Evolutionary conservation across 2,797 vertebrate genomes (phyloP).

Genomic region (Neomorphus geoffroyi): DNA sequence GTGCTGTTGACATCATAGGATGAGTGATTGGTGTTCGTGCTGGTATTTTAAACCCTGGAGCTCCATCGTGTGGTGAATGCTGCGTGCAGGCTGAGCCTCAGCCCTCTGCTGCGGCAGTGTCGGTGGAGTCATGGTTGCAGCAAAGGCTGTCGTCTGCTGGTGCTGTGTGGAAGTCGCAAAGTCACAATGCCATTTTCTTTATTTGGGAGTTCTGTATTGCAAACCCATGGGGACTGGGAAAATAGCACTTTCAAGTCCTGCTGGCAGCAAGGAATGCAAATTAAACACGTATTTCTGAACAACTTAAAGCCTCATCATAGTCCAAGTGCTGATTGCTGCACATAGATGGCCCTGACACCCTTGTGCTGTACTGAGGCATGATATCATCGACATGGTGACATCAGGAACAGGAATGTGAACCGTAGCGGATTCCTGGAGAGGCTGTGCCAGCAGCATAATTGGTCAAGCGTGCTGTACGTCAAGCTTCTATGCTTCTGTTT

Average conservation of each 20-base stretch:
- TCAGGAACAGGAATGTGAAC: neutral
- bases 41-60: neutral
- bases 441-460: neutral
- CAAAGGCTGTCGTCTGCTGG: rapidly evolving
- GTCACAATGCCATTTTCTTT: neutral
- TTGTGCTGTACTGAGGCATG: neutral
- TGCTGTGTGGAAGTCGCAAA: neutral
- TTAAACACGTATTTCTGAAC: neutral
- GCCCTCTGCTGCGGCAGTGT: neutral
- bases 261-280: neutral
- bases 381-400: neutral
- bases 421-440: neutral
- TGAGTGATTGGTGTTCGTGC: neutral
- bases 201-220: neutral
- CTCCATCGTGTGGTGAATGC: conserved; percentile 1
- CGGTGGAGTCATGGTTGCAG: neutral
- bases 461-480: neutral
- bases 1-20: neutral
- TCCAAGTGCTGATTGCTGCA: neutral
- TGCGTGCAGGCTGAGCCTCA: neutral
- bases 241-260: neutral
- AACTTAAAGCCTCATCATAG: neutral
- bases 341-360: neutral
- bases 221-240: neutral
- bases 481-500: neutral